A percentile compares a stretch with the other conserved stretches of the same genome.
Conservation (phyloP, 2,113 vertebrate species). For the Colossoma macropomum region DNA sequence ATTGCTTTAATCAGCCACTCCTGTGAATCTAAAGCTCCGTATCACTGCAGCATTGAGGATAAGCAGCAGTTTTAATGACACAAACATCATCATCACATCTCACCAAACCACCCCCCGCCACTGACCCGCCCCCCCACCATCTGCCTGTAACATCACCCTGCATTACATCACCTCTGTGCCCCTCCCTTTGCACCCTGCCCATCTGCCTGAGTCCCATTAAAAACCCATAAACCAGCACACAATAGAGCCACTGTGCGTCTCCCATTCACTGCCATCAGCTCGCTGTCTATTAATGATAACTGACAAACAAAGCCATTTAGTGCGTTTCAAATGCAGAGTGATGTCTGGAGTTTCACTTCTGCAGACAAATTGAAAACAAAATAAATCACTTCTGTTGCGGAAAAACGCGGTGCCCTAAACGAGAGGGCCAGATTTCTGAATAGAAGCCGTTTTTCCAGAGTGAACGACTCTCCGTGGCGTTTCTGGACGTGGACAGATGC, state of each 20-base stretch:
- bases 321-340: background rate
- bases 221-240: background rate
- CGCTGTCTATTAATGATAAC: background rate
- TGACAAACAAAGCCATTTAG: background rate
- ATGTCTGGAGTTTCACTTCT: background rate
- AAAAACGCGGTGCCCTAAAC: background rate
- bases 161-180: conserved; percentile 12
- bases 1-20: too few relatives aligned
- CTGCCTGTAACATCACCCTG: conserved; percentile 30
- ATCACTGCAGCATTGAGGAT: background rate
- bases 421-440: conserved; percentile 1
- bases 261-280: background rate
- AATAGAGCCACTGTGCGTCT: conserved; percentile 10
- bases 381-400: background rate
- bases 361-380: background rate
- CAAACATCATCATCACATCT: background rate
- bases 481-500: background rate
- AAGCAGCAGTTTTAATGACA: background rate
- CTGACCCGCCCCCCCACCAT: background rate
- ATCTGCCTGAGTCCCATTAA: background rate
- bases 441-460: background rate
- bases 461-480: background rate
- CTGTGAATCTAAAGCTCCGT: too few relatives aligned
- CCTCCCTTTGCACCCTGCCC: background rate
- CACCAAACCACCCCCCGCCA: background rate